phyloP scores from a whole-genome alignment of 2,888 invertebrate species.

The Dynastes hyllus region DNA sequence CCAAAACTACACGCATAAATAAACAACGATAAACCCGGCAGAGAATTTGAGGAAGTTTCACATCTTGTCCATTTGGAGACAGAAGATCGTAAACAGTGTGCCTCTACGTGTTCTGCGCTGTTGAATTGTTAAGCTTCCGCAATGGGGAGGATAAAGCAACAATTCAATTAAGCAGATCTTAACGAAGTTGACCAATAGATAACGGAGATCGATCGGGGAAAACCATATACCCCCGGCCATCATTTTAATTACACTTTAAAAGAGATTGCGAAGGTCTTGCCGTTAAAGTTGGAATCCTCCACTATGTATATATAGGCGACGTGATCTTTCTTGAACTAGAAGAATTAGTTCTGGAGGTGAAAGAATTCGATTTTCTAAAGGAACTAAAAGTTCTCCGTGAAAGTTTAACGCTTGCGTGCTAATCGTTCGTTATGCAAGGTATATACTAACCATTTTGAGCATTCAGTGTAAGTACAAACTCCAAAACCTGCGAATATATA shows the following conservation, averaged over 20 bases:
- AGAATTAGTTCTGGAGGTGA: background rate
- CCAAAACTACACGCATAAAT: background rate
- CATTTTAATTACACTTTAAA: conserved; percentile 8
- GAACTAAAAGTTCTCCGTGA: too few relatives aligned
- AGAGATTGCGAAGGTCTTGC: background rate
- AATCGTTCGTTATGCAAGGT: too few relatives aligned
- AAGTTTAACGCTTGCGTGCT: too few relatives aligned
- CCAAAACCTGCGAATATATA: too few relatives aligned
- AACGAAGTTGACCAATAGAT: background rate
- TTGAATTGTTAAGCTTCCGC: conserved; percentile 14
- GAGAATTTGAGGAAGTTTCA: background rate
- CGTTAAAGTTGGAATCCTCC: background rate
- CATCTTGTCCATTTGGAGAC: background rate
- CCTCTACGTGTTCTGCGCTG: conserved; percentile 78
- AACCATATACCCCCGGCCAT: background rate
- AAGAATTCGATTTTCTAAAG: too few relatives aligned
- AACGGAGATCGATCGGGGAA: background rate
- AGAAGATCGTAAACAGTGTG: conserved; percentile 72
- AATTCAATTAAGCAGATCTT: conserved; percentile 10
- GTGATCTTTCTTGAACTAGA: background rate
- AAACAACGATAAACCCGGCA: background rate
- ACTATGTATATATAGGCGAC: background rate
- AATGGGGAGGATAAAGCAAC: conserved; percentile 12
- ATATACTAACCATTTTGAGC: too few relatives aligned
- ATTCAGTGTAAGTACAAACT: too few relatives aligned